phyloP scores from a whole-genome alignment of 2,797 vertebrate genomes.

The Xiphophorus birchmanni region DNA sequence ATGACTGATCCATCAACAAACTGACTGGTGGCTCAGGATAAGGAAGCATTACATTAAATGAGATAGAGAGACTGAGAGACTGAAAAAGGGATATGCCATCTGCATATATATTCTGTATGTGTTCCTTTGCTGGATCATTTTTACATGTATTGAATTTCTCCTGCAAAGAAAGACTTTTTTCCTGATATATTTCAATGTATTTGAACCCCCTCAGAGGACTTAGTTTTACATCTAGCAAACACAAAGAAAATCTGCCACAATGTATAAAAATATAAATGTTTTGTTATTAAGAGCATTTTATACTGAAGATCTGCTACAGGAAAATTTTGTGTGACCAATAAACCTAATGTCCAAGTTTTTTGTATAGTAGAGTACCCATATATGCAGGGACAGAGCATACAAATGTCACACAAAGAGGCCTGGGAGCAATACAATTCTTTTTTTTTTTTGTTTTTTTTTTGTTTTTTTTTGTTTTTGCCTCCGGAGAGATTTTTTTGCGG shows the following conservation, averaged over 20 bases:
- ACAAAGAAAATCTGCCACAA: background rate
- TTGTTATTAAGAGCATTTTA: background rate
- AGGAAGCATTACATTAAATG: slow-evolving; percentile 33
- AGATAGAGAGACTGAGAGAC: slow-evolving; percentile 15
- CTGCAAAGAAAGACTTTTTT: background rate
- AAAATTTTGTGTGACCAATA: background rate
- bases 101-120: slow-evolving; percentile 8
- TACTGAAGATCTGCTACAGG: background rate
- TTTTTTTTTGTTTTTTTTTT: too few species aligned
- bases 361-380: background rate
- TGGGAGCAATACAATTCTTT: background rate
- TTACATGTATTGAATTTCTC: background rate
- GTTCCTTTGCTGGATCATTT: background rate
- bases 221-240: background rate
- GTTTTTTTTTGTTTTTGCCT: too few species aligned
- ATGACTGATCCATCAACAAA: slow-evolving; percentile 73
- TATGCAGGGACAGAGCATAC: background rate
- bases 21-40: slow-evolving; percentile 46
- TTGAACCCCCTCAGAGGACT: background rate
- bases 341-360: background rate
- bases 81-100: background rate
- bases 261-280: background rate
- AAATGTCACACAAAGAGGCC: background rate
- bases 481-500: too few species aligned
- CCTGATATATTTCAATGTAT: background rate